Evolutionary conservation across 2,888 invertebrate genomes (phyloP), one percentile per base, ranked within the genome.

Genomic region (Philereme transversata): DNA sequence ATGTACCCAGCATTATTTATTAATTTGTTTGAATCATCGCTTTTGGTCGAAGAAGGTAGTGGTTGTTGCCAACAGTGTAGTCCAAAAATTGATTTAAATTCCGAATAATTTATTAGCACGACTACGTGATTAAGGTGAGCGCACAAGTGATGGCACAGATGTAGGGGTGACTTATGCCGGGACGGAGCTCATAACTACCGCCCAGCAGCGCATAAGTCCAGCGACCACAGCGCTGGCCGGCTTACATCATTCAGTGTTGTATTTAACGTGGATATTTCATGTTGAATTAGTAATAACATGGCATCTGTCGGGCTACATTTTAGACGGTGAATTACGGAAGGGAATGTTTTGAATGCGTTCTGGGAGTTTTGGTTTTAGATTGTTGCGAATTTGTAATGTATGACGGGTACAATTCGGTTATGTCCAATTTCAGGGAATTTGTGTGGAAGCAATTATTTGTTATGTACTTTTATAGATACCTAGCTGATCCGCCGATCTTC

Each of bases 191-290:
- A 90, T 89, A 90, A 88, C 88, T 90, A 89, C 69, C 75, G 82
- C 77, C 82, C 81, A 78, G 79, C 79, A 77, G 83, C 78, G 82
- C 87, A 89, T 90, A 88, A 89, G 87, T 88, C 86, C 81, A 78
- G 79, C 76, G 77, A 86, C 88, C 88, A 83, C 88, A 88, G 77
- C 69, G 71, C 65, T 54, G 58, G 64, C 65, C 63, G 75, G 75
- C 74, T 75, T 79, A 79, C 83, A 84, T 84, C 83, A 84, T 79
- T 86, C 81, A 65, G 75, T 79, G 78, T 73, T 71, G 76, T 75
- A 76, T 74, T 78, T 75, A 74, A 77, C 82, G 72, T 74, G 70
- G 72, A 75, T 77, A 72, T 74, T 76, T 75, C 70, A 67, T 72
- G 66, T 67, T 69, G 70, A 69, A 69, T 69, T 64, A 70, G 63